Evolutionary conservation across 53 echinoderm and acorn worm species (phyloP).

Genomic region (Holothuria leucospilota): DNA sequence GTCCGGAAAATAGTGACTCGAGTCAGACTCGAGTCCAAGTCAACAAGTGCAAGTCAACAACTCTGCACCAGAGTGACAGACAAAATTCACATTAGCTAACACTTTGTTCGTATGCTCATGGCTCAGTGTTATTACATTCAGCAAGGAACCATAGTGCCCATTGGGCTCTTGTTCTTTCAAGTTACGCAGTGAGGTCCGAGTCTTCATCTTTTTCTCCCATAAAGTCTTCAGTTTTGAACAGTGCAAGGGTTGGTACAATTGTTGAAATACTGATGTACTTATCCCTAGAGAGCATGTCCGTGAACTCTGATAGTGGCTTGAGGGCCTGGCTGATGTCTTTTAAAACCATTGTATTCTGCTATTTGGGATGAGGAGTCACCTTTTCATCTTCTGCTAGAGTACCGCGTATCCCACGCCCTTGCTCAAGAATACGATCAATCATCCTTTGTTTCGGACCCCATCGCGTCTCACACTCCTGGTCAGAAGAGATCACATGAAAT

Average conservation of each 20-base stretch:
- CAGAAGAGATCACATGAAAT: neutral
- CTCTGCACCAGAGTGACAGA: too few species aligned
- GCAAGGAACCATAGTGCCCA: too few species aligned
- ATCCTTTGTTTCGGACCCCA: slow-evolving; percentile 50
- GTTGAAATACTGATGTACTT: neutral
- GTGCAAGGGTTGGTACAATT: neutral
- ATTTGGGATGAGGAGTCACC: slow-evolving; percentile 14
- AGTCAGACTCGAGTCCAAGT: too few species aligned
- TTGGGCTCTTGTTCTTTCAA: too few species aligned
- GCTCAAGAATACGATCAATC: slow-evolving; percentile 43
- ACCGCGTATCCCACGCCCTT: slow-evolving; percentile 2
- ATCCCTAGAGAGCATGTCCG: slow-evolving; percentile 45
- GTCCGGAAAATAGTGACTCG: too few species aligned
- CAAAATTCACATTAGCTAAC: too few species aligned
- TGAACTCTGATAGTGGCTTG: slow-evolving; percentile 25
- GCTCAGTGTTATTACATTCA: too few species aligned
- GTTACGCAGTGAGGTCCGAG: too few species aligned
- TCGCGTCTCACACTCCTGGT: slow-evolving; percentile 33
- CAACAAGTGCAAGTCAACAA: too few species aligned
- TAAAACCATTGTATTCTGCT: slow-evolving; percentile 21
- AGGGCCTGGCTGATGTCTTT: slow-evolving; percentile 14
- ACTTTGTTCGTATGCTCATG: too few species aligned
- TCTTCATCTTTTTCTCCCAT: too few species aligned
- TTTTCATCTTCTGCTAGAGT: slow-evolving; percentile 13
- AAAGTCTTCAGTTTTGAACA: too few species aligned